phyloP scores from a whole-genome alignment of 2,797 vertebrate genomes.

The Enteromius afrohamiltoni region DNA sequence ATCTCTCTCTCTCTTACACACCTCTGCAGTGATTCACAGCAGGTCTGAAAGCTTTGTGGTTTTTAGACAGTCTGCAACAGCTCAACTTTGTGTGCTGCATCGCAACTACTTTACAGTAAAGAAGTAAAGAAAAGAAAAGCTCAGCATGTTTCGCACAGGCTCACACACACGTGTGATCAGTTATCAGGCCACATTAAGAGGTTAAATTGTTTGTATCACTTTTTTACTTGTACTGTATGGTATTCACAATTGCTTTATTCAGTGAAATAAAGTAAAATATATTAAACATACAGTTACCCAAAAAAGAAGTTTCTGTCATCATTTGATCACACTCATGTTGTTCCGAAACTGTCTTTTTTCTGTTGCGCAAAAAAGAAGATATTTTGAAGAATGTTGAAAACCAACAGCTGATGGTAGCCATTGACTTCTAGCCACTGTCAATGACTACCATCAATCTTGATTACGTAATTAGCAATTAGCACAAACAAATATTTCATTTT shows the following conservation, averaged over 20 bases:
- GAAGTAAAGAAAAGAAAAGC: neutral
- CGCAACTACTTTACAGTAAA: constrained; percentile 8
- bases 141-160: neutral
- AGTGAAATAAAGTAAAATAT: neutral
- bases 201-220: neutral
- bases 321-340: neutral
- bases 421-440: neutral
- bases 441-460: neutral
- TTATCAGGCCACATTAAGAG: neutral
- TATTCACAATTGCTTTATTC: neutral
- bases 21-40: constrained; percentile 24
- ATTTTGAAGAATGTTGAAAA: neutral
- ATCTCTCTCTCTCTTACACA: neutral
- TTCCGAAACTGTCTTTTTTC: neutral
- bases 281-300: neutral
- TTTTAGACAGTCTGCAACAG: constrained; percentile 11
- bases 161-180: neutral
- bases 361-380: neutral
- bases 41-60: neutral
- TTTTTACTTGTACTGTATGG: neutral
- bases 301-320: neutral
- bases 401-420: neutral
- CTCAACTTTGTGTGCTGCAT: neutral
- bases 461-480: neutral
- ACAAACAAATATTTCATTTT: neutral